These are phyloP conservation scores for Picus viridis DNA, from an alignment of 2,797 vertebrate species.

Conservation along the genomic window DNA sequence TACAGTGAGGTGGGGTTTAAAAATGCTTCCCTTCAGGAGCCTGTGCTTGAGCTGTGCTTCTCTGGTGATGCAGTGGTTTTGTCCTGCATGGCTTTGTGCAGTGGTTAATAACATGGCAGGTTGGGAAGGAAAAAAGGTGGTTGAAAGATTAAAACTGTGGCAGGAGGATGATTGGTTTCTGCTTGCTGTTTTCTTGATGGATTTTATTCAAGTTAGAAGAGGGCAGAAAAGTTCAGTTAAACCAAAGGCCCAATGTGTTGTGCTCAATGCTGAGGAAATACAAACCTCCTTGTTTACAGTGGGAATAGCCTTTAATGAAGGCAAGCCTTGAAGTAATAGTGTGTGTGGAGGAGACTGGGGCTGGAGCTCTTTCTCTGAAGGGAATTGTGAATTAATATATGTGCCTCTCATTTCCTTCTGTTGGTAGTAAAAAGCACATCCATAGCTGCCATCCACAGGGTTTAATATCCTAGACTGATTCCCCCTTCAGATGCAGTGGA, in stretches of 20 bases:
- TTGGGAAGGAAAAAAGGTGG: background rate
- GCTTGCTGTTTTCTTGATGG: background rate
- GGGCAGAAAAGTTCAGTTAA: background rate
- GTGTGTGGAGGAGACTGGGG: background rate
- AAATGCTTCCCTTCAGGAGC: background rate
- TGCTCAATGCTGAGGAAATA: conserved; percentile 16
- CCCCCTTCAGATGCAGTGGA: background rate
- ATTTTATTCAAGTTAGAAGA: conserved; percentile 11
- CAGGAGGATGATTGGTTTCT: background rate
- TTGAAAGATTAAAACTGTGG: background rate
- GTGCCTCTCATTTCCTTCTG: conserved; percentile 5
- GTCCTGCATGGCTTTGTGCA: background rate
- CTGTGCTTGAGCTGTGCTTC: background rate
- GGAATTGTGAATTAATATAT: conserved; percentile 30
- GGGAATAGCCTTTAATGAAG: conserved; percentile 45
- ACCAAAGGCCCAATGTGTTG: background rate
- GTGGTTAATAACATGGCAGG: background rate
- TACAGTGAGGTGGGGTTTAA: conserved; percentile 1
- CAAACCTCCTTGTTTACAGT: conserved; percentile 30
- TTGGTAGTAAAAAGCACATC: background rate
- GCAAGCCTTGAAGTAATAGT: background rate
- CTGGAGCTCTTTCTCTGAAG: conserved; percentile 31
- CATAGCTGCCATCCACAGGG: background rate
- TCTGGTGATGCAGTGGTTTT: background rate
- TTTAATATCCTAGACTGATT: conserved; percentile 32